Evolutionary conservation across 2,888 invertebrate species (phyloP), one percentile per base, ranked within the genome.

Genomic region (Serripes groenlandicus): DNA sequence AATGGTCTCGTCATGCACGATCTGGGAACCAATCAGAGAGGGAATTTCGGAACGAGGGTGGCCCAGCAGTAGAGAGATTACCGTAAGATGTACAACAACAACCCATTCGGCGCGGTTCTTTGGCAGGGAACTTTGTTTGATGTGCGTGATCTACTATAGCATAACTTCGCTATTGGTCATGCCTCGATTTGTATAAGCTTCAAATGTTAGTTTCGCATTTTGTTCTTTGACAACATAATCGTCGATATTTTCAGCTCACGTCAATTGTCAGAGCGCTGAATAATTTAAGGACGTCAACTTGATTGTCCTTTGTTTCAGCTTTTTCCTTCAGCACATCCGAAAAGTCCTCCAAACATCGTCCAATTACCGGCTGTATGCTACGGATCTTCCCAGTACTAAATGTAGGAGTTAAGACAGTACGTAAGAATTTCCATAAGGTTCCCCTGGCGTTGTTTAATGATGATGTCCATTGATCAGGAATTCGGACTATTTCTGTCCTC

Each of bases 91-190:
- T n/a, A n/a, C n/a, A n/a, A n/a, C n/a, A n/a, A n/a, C n/a, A n/a
- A n/a, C n/a, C n/a, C n/a, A n/a, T n/a, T n/a, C n/a, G n/a, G n/a
- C n/a, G n/a, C n/a, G n/a, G n/a, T n/a, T n/a, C n/a, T n/a, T n/a
- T n/a, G n/a, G n/a, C n/a, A n/a, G n/a, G n/a, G n/a, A n/a, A n/a
- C n/a, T n/a, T n/a, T n/a, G n/a, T n/a, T n/a, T n/a, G n/a, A n/a
- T n/a, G n/a, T n/a, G n/a, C n/a, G n/a, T n/a, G n/a, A n/a, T n/a
- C n/a, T n/a, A n/a, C n/a, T n/a, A n/a, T n/a, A n/a, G n/a, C n/a
- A 90, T 84, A 21, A 93, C 90, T 60, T 92, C 92, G 69, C 85
- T 78, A 21, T 88, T 83, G 4, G 86, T 88, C 60, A 90, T 68
- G 11, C 83, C 87, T 72, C 78, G 70, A 3, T 69, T 69, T 37